phyloP scores from a whole-genome alignment of 2,888 invertebrate genomes.

The Margaritifera margaritifera region DNA sequence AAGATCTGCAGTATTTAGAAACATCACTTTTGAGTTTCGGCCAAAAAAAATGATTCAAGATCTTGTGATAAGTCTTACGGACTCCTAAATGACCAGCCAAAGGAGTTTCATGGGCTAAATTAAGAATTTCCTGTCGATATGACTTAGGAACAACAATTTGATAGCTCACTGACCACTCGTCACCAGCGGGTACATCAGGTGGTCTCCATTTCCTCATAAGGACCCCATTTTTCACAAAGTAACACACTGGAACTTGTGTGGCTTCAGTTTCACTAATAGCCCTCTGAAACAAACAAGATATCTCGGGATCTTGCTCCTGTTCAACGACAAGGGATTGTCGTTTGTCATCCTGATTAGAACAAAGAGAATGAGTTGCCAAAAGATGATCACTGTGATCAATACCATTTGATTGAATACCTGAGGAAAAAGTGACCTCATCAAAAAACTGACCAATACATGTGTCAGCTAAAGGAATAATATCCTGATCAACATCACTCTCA shows the following conservation, averaged over 20 bases:
- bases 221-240: slow-evolving; percentile 5
- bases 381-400: too few relatives aligned
- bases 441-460: too few relatives aligned
- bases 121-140: slow-evolving; percentile 5
- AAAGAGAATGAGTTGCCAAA: too few relatives aligned
- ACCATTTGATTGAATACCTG: too few relatives aligned
- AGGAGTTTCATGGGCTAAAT: slow-evolving; percentile 10
- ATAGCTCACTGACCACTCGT: slow-evolving; percentile 9
- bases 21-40: slow-evolving; percentile 9
- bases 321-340: slow-evolving; percentile 5
- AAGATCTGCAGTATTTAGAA: slow-evolving; percentile 9
- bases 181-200: slow-evolving; percentile 6
- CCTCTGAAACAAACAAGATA: background rate
- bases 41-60: slow-evolving; percentile 13
- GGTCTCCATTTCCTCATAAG: slow-evolving; percentile 18
- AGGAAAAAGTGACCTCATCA: too few relatives aligned
- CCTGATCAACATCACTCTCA: too few relatives aligned
- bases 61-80: slow-evolving; percentile 13
- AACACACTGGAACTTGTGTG: slow-evolving; percentile 4
- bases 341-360: background rate
- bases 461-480: too few relatives aligned
- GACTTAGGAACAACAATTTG: slow-evolving; percentile 16
- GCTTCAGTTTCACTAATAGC: slow-evolving; percentile 4
- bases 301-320: slow-evolving; percentile 13
- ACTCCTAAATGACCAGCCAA: slow-evolving; percentile 16